A percentile compares a stretch with the other conserved stretches of the same genome.
phyloP scores from a whole-genome alignment of 1,140 invertebrate species.

The Drosophila equinoxialis region DNA sequence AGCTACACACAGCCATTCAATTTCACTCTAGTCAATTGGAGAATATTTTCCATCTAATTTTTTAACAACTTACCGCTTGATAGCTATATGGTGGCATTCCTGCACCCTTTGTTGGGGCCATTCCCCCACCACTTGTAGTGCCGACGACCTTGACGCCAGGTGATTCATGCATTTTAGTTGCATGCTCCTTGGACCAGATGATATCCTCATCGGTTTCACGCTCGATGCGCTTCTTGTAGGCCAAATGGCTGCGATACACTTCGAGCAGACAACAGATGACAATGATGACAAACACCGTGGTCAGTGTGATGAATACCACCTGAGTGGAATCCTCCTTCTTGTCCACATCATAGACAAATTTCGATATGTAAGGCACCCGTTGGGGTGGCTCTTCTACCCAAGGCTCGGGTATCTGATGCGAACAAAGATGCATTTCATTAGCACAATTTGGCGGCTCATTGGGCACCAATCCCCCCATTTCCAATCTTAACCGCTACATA shows the following conservation, averaged over 20 bases:
- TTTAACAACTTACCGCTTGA: slow-evolving; percentile 76
- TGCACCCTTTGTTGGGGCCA: not conserved
- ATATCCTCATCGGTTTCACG: slow-evolving; percentile 88
- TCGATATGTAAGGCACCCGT: slow-evolving; percentile 88
- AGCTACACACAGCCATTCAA: slow-evolving; percentile 49
- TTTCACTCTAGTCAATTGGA: not conserved
- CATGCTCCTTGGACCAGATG: slow-evolving; percentile 87
- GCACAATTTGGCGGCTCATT: slow-evolving; percentile 57
- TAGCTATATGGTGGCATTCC: slow-evolving; percentile 67
- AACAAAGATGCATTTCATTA: slow-evolving; percentile 57
- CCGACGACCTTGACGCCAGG: slow-evolving; percentile 71
- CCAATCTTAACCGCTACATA: slow-evolving; percentile 27
- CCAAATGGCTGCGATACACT: slow-evolving; percentile 87
- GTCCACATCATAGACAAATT: slow-evolving; percentile 87
- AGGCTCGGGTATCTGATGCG: slow-evolving; percentile 85
- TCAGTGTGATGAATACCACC: slow-evolving; percentile 89
- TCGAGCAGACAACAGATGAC: slow-evolving; percentile 87
- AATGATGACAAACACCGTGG: slow-evolving; percentile 87
- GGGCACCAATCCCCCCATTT: slow-evolving; percentile 24
- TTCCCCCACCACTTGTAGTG: not conserved
- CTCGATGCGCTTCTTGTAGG: slow-evolving; percentile 87
- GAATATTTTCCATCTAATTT: not conserved
- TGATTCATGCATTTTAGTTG: slow-evolving; percentile 86
- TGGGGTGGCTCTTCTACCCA: slow-evolving; percentile 92
- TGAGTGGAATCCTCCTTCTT: slow-evolving; percentile 90